A percentile compares a stretch with the other conserved stretches of the same genome.
phyloP scores from a whole-genome alignment of 2,797 vertebrate genomes.

The Crenichthys baileyi region DNA sequence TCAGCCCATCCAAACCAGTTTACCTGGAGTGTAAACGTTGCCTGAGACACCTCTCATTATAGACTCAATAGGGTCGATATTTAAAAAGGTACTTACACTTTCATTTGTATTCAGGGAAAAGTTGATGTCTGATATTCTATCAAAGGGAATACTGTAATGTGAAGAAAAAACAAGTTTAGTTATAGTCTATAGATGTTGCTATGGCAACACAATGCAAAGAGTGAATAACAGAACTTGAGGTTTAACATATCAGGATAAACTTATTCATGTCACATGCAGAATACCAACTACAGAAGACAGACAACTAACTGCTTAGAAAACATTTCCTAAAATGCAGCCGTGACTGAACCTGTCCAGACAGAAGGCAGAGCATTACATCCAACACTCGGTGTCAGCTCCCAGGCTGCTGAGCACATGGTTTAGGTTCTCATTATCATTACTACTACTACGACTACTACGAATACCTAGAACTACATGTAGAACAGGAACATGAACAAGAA shows the following conservation, averaged over 20 bases:
- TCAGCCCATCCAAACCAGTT: background rate
- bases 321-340: background rate
- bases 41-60: background rate
- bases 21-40: background rate
- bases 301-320: background rate
- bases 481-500: background rate
- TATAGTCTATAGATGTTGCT: conserved; percentile 53
- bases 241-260: background rate
- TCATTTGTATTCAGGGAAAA: conserved; percentile 99
- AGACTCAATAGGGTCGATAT: conserved; percentile 39
- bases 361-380: background rate
- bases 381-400: background rate
- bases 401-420: background rate
- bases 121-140: conserved; percentile 99
- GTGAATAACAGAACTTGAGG: background rate
- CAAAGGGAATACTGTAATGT: conserved; percentile 96
- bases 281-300: background rate
- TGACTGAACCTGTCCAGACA: background rate
- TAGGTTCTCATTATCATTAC: background rate
- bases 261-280: background rate
- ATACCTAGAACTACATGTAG: background rate
- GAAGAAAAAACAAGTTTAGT: conserved; percentile 80
- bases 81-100: conserved; percentile 89
- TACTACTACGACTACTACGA: background rate
- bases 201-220: conserved; percentile 31